These are phyloP conservation scores for Achlya flavicornis DNA, from an alignment of 2,888 invertebrate genomes.

Conservation along the genomic window DNA sequence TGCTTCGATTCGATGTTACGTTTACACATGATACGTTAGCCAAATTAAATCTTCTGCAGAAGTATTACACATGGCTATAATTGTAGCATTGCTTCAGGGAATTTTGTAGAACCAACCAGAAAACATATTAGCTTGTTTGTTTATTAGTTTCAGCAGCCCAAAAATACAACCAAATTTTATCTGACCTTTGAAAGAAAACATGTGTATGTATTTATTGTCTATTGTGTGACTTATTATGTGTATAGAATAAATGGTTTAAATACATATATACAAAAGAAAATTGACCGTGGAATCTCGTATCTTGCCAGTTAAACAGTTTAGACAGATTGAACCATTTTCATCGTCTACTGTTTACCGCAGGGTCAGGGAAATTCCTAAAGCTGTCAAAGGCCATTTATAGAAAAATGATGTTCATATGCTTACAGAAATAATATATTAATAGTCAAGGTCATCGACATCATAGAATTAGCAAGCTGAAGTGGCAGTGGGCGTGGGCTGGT, in stretches of 20 bases:
- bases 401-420: neutral
- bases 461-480: no score
- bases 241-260: no score
- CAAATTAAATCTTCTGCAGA: neutral
- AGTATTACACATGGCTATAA: neutral
- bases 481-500: no score
- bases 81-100: no score
- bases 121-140: neutral
- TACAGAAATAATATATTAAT: no score
- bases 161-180: neutral
- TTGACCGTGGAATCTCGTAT: no score
- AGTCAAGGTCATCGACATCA: no score
- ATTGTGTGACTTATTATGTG: no score
- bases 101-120: neutral
- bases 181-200: neutral
- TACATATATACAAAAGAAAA: no score
- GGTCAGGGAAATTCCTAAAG: neutral
- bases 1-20: neutral
- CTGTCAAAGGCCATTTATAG: neutral
- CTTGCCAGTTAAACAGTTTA: no score
- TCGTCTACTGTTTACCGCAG: neutral
- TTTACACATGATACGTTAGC: conserved; percentile 3
- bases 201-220: no score
- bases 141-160: neutral
- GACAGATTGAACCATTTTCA: neutral